Evolutionary conservation across 2,113 vertebrate species (phyloP).

Genomic region (Bubo scandiacus): DNA sequence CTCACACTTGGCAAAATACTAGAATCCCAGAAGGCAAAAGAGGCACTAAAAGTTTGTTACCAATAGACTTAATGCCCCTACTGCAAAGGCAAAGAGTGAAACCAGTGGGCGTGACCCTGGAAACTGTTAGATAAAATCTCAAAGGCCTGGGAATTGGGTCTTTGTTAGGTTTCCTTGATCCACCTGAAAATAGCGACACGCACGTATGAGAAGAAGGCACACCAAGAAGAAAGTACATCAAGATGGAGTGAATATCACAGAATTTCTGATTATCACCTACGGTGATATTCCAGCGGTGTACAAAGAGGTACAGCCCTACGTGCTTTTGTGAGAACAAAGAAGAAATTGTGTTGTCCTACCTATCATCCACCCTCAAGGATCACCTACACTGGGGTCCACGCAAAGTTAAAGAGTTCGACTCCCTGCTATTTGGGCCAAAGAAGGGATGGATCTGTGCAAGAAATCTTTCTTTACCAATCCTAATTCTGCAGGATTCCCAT

Average conservation of each 20-base stretch:
- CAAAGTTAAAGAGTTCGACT: background rate
- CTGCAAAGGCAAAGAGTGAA: background rate
- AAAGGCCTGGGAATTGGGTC: background rate
- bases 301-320: background rate
- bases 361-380: background rate
- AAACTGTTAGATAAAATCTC: background rate
- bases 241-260: background rate
- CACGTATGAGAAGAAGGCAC: background rate
- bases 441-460: background rate
- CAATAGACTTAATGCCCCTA: background rate
- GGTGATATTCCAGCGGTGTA: accelerated
- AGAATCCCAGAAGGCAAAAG: background rate
- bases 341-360: background rate
- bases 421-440: background rate
- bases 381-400: background rate
- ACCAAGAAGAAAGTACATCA: background rate
- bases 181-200: background rate
- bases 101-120: background rate
- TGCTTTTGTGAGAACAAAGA: background rate
- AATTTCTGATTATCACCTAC: background rate
- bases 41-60: background rate
- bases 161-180: background rate
- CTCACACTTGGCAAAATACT: background rate
- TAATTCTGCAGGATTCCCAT: accelerated
- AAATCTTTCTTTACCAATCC: accelerated